Evolutionary conservation across 2,888 invertebrate species (phyloP), one percentile per base, ranked within the genome.

Genomic region (Standfussiana lucernea): DNA sequence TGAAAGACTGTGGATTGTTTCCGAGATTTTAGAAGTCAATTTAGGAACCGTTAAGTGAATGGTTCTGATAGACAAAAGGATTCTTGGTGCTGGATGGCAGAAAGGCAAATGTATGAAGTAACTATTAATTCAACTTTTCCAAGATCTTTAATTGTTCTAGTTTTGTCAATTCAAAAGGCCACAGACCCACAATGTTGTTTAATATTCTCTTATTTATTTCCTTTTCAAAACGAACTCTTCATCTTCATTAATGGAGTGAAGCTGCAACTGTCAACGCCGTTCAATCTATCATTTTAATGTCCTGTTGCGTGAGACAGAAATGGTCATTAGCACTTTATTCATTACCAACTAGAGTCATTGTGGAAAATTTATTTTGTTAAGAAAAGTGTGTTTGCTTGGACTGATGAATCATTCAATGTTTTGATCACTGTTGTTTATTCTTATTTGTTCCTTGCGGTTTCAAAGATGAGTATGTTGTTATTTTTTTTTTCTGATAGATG

Each of bases 301-400:
- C 64, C 61, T 71, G 45, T 77, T 70, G 78, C 76, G 74, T 87
- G 85, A 61, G 61, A 80, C 71, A 74, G 62, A 77, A 81, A 75
- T 66, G 32, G 70, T 75, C 85, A 80, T 86, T 86, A 87, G 37
- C 77, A 76, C 79, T 47, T 61, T 62, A 61, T 73, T 86, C 70
- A 80, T 80, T 74, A 76, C 1, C 24, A 61, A 32, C 62, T 8
- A 66, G 28, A 68, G 40, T 47, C 28, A 64, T 79, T 35, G 67
- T 77, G 86, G 87, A 87, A 86, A 84, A 75, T 79, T 82, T 84
- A 72, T 72, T 69, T 77, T 64, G 24, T 73, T 7, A 35, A 35
- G 42, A 68, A 77, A 73, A 84, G 64, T 0, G 28, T 75, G n/a
- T 72, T 40, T 75, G n/a, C 70, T 40, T 72, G 68, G 62, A 7